A percentile compares a stretch with the other conserved stretches of the same genome.
phyloP scores from a whole-genome alignment of 2,797 vertebrate genomes.

The Ibycter americanus region DNA sequence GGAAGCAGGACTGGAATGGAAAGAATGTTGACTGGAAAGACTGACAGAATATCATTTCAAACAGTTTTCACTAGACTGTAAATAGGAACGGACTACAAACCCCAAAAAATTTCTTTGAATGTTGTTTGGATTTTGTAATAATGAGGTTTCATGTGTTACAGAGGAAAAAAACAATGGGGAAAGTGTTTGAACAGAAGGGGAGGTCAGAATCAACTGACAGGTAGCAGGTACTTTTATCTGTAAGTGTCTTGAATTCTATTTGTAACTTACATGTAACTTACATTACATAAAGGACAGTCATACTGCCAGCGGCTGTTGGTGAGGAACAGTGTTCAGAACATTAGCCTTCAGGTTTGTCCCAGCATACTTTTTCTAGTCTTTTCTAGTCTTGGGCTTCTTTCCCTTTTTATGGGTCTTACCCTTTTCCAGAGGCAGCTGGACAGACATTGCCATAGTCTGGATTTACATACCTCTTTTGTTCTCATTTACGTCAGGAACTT shows the following conservation, averaged over 20 bases:
- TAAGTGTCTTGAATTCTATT: neutral
- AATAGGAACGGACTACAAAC: neutral
- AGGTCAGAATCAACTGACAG: neutral
- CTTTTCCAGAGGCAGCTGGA: neutral
- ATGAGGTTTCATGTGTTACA: neutral
- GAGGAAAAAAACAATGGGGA: neutral
- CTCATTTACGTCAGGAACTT: neutral
- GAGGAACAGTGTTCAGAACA: neutral
- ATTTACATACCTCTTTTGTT: neutral
- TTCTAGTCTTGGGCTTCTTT: neutral
- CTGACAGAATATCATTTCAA: neutral
- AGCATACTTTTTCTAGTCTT: neutral
- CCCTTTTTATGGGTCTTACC: neutral
- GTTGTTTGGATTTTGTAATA: neutral
- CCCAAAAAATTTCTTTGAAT: neutral
- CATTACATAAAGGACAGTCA: neutral
- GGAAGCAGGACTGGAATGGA: conserved; percentile 35
- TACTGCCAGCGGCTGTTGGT: neutral
- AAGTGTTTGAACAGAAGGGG: neutral
- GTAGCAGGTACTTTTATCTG: neutral
- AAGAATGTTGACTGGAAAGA: conserved; percentile 26
- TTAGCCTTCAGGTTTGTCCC: neutral
- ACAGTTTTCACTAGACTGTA: neutral
- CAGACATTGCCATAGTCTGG: neutral
- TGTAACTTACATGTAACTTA: neutral